Evolutionary conservation across 2,113 vertebrate genomes (phyloP).

Genomic region (Nematolebias whitei): DNA sequence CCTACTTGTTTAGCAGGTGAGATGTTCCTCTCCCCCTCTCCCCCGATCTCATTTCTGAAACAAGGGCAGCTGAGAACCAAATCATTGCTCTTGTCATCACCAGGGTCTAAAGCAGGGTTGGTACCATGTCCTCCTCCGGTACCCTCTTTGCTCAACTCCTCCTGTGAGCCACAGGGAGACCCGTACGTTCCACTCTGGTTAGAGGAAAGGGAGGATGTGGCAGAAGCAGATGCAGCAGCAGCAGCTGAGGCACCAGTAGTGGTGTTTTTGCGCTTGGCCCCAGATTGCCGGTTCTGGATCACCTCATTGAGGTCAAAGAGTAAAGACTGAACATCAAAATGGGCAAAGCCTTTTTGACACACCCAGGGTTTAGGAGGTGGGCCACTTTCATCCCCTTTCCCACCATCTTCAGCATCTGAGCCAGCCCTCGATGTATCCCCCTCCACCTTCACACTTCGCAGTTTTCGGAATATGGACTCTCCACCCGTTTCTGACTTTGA

Average conservation of each 20-base stretch:
- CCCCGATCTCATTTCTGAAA: conserved; percentile 97
- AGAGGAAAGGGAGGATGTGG: conserved; percentile 86
- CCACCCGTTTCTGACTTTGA: conserved; percentile 98
- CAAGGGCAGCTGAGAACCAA: conserved; percentile 97
- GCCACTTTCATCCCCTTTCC: conserved; percentile 85
- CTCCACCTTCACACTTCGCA: conserved; percentile 95
- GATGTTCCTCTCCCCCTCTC: conserved; percentile 94
- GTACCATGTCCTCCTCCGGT: conserved; percentile 59
- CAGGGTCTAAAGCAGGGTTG: conserved; percentile 89
- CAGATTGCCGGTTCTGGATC: conserved; percentile 87
- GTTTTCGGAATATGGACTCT: conserved; percentile 97
- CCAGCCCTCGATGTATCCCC: conserved; percentile 87
- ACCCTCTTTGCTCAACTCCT: conserved; percentile 94
- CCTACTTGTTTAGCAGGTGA: conserved; percentile 85
- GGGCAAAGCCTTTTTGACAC: conserved; percentile 94
- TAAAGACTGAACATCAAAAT: conserved; percentile 95
- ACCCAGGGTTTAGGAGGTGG: conserved; percentile 87
- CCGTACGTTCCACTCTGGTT: conserved; percentile 85
- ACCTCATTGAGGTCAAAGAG: conserved; percentile 97
- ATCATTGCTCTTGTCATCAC: conserved; percentile 97
- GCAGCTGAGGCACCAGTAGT: conserved; percentile 97
- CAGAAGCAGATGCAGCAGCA: conserved; percentile 88
- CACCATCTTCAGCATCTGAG: conserved; percentile 92
- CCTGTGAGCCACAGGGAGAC: conserved; percentile 96
- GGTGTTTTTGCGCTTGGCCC: conserved; percentile 94